Evolutionary conservation across 2,888 invertebrate genomes (phyloP), one percentile per base, ranked within the genome.

Genomic region (Octonoba sinensis): DNA sequence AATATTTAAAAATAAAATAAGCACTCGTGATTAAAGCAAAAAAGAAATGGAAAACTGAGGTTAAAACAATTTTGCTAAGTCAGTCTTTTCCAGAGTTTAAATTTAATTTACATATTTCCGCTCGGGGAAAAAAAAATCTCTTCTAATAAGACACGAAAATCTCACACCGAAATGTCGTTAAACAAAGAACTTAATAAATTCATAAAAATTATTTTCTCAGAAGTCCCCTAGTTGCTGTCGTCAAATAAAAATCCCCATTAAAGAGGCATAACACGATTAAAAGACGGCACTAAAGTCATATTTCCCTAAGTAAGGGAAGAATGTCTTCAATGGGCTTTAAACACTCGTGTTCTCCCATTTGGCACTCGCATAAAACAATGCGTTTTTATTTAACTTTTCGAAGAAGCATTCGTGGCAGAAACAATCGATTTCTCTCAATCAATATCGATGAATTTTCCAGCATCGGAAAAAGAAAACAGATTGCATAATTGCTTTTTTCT

Each of bases 401-500:
- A 75, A 75, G 67, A 67, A 62, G 76, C 60, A 64, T 74, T 71
- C 27, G 15, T 44, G 36, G 56, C 20, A 46, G 57, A 57, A 79
- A 49, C 67, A 65, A 73, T 79, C 79, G 79, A 79, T 79, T 67
- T 67, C 49, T 51, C 47, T 46, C 67, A 64, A 79, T 79, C 79
- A 56, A 79, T 79, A 79, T 79, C 73, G 73, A 73, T 73, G 62
- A 62, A 49, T 71, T 78, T 71, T 57, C 36, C 70, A 54, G 64
- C 69, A 36, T 18, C 59, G 36, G 36, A 36, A 36, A 8, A 36
- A 36, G 36, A 36, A 36, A 36, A 36, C 67, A 71, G 65, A 71
- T 78, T 78, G 71, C 66, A 71, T 71, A 78, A 78, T 78, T 78
- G 71, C 71, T 71, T 78, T 77, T 77, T 77, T 64, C 24, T 49